Evolutionary conservation across 1,140 invertebrate genomes (phyloP).

Genomic region (Tenebrio molitor): DNA sequence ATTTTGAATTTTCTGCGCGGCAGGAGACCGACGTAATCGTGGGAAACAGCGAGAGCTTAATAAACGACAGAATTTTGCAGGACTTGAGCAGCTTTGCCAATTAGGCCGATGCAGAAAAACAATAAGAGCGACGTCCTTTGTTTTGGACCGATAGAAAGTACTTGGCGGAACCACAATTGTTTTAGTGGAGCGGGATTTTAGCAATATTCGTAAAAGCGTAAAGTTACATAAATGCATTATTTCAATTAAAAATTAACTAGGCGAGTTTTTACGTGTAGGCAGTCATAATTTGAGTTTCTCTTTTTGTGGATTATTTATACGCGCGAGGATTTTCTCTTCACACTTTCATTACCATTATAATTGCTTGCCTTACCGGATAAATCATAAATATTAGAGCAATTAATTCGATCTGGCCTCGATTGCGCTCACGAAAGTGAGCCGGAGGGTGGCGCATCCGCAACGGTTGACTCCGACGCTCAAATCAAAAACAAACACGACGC

Average conservation of each 20-base stretch:
- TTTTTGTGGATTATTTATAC: slow-evolving; percentile 50
- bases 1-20: slow-evolving; percentile 42
- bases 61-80: slow-evolving; percentile 42
- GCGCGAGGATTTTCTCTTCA: slow-evolving; percentile 50
- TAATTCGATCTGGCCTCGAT: slow-evolving; percentile 30
- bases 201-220: slow-evolving; percentile 51
- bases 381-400: slow-evolving; percentile 41
- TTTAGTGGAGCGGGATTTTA: slow-evolving; percentile 40
- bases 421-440: background rate
- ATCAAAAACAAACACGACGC: background rate
- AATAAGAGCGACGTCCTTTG: background rate
- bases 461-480: too few species aligned
- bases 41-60: slow-evolving; percentile 28
- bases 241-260: slow-evolving; percentile 48
- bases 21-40: slow-evolving; percentile 27
- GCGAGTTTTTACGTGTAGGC: slow-evolving; percentile 38
- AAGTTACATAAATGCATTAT: slow-evolving; percentile 53
- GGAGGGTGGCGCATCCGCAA: too few species aligned
- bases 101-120: slow-evolving; percentile 9
- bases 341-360: slow-evolving; percentile 53
- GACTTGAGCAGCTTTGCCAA: slow-evolving; percentile 26
- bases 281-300: slow-evolving; percentile 52
- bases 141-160: slow-evolving; percentile 24
- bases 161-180: slow-evolving; percentile 46
- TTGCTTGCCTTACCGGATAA: slow-evolving; percentile 35